These are phyloP conservation scores for Drusus annulatus DNA, from an alignment of 1,140 invertebrate species.

Conservation along the genomic window DNA sequence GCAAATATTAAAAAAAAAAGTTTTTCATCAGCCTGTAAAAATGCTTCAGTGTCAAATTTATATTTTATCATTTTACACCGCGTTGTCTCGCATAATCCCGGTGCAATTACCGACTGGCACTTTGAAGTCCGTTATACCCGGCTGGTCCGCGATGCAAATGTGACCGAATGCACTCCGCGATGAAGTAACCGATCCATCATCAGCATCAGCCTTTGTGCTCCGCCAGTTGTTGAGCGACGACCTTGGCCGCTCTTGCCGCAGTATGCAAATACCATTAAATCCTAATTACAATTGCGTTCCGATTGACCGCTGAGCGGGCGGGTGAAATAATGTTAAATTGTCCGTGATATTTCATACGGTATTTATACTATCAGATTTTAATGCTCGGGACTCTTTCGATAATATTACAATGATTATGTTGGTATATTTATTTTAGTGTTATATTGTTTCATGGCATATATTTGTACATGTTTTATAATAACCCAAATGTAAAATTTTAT, in stretches of 20 bases:
- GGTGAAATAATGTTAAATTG: not conserved
- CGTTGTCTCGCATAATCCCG: not conserved
- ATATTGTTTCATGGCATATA: too few species aligned
- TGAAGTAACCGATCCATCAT: not conserved
- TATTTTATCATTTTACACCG: too few species aligned
- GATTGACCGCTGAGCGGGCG: not conserved
- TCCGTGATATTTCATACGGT: too few species aligned
- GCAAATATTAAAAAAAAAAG: too few species aligned
- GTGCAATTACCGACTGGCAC: not conserved
- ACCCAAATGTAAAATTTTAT: too few species aligned
- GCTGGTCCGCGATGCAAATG: not conserved
- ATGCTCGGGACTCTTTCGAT: too few species aligned
- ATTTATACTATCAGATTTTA: too few species aligned
- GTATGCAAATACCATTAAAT: constrained; percentile 30
- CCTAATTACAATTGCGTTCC: constrained; percentile 19
- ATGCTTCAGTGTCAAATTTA: too few species aligned
- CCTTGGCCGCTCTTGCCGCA: not conserved
- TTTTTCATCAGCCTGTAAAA: too few species aligned
- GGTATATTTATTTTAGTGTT: too few species aligned
- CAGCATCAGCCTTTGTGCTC: not conserved
- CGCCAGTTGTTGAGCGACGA: not conserved
- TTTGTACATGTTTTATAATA: too few species aligned
- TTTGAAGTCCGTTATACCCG: not conserved
- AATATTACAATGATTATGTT: too few species aligned
- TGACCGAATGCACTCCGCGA: constrained; percentile 1